Base-by-base conservation (phyloP, 2,797 vertebrate genomes). In the Aphelocoma californica region DNA sequence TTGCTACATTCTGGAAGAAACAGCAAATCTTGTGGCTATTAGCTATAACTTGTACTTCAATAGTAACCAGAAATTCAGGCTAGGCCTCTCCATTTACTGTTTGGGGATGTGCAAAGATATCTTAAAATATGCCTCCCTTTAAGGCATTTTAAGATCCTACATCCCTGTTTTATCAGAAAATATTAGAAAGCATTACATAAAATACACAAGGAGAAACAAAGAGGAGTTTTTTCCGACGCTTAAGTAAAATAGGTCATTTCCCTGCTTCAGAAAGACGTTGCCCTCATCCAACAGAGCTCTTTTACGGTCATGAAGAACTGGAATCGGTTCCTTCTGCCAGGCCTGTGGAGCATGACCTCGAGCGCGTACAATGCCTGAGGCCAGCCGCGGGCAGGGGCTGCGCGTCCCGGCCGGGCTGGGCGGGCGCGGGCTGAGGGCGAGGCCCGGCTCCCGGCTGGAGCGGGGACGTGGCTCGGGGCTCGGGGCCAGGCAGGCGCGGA, bases 381-480 rank as follows among this genome's bases (percentile, higher is more conserved):
- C 32, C 38, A 38, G 12, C 38, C 67, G 3, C 4, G 7, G 47
- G 44, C 38, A 36, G 34, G 42, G 31, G 42, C 17, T 5, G 2
- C 2, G 36, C 4, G 21, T 19, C 42, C 56, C 3, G 44, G 14
- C 36, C 26, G 12, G 29, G 40, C 71, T 1, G 73, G 28, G 32
- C 10, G 48, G 16, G 2, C 11, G 1, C 12, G 10, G 32, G 7
- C 0, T 0, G n/a, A 14, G 6, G 2, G 8, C 6, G 7, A 6
- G 11, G 0, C 5, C 44, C 53, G 6, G 10, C n/a, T 3, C 23
- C 58, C 44, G 10, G 12, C 60, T 0, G 53, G 4, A 16, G 10
- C 3, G 7, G 6, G 16, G 62, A 51, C 45, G 45, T 5, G 53
- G 51, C 40, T 19, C 17, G 12, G 56, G 34, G 20, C 15, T 13